Percentiles rank a stretch among this genome's conserved stretches.
phyloP scores from a whole-genome alignment of 2,797 vertebrate species.

The Podarcis lilfordi region DNA sequence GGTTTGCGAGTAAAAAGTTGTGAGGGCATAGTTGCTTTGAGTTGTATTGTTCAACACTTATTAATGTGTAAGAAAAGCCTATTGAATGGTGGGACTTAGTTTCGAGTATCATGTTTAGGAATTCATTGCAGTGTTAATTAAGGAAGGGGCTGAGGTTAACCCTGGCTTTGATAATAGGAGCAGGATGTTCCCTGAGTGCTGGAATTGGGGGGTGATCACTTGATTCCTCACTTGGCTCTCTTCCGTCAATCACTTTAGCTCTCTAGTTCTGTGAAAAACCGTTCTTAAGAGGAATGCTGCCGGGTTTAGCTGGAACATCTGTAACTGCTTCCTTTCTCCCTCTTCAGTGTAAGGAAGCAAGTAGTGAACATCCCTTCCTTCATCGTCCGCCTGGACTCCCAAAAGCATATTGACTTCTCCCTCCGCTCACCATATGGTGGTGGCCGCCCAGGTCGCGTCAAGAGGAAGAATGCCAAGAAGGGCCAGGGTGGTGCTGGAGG shows the following conservation, averaged over 20 bases:
- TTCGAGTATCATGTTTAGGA: no score
- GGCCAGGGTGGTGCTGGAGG: constrained; percentile 89
- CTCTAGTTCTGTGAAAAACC: neutral
- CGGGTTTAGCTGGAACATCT: neutral
- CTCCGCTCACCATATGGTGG: constrained; percentile 93
- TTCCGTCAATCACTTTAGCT: neutral
- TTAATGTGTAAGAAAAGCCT: neutral
- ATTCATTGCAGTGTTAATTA: neutral
- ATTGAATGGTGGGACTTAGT: neutral
- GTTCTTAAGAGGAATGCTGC: neutral
- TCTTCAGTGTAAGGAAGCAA: constrained; percentile 90
- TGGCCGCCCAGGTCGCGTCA: constrained; percentile 90
- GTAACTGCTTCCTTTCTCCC: neutral
- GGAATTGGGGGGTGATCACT: neutral
- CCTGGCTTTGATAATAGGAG: neutral
- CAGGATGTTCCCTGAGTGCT: neutral
- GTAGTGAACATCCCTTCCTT: constrained; percentile 96
- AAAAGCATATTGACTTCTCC: constrained; percentile 97
- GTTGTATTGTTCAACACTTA: neutral
- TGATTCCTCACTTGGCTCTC: neutral
- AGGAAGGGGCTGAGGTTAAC: no score
- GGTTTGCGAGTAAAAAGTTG: neutral
- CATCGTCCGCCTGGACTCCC: constrained; percentile 93
- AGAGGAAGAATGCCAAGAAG: constrained; percentile 97
- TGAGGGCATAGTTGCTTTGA: neutral